Evolutionary conservation across 2,797 vertebrate species (phyloP).

Genomic region (Cirrhinus molitorella): DNA sequence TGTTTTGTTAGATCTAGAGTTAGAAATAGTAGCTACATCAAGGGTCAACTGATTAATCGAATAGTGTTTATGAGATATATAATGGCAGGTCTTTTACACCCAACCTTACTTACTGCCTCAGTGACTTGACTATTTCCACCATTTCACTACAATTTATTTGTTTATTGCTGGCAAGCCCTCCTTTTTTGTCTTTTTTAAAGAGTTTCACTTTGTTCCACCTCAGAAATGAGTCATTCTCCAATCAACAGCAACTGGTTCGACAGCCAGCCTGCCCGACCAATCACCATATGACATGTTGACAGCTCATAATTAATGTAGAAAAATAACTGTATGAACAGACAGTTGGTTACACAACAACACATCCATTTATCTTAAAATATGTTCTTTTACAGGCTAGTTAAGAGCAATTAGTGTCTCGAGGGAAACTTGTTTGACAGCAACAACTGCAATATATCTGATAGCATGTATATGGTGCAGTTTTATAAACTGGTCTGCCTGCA

Average conservation of each 20-base stretch:
- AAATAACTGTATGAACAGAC: constrained; percentile 6
- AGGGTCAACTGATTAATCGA: background rate
- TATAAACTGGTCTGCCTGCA: background rate
- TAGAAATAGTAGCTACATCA: background rate
- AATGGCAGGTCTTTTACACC: background rate
- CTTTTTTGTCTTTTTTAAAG: background rate
- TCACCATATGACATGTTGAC: constrained; percentile 11
- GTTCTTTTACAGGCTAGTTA: background rate
- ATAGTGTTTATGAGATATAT: background rate
- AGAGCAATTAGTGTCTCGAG: background rate
- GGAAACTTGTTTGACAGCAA: background rate
- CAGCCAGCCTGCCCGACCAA: constrained; percentile 1
- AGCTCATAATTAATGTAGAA: constrained; percentile 25
- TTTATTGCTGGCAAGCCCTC: background rate
- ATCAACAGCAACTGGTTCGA: background rate
- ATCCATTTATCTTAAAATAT: background rate
- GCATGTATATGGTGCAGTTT: background rate
- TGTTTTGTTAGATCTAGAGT: background rate
- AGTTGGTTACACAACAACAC: constrained; percentile 9
- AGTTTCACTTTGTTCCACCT: background rate
- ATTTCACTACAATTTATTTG: background rate
- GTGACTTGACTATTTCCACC: background rate
- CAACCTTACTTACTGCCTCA: background rate
- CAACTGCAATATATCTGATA: background rate
- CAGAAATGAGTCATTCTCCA: background rate